Conservation (phyloP, 2,797 vertebrate species). For the Oceanodroma leucorhoa region DNA sequence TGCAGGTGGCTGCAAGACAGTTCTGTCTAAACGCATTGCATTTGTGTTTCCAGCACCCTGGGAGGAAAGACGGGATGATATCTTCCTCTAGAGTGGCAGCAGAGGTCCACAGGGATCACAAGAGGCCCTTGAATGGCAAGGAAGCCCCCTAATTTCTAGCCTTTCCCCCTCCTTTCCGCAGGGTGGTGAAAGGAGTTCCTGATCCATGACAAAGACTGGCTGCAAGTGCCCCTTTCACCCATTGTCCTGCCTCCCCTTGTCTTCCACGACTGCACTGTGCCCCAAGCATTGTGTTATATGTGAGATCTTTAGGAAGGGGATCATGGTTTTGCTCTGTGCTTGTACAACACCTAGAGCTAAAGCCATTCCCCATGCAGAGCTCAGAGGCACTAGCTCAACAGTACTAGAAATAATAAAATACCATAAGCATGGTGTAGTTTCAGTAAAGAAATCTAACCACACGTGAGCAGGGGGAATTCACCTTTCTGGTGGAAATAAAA, state of each 20-base stretch:
- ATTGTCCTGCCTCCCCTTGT: background rate
- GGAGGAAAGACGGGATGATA: background rate
- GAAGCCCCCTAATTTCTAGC: background rate
- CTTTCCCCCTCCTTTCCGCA: background rate
- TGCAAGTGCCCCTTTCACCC: background rate
- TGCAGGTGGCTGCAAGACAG: background rate
- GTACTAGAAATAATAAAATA: background rate
- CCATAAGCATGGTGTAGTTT: background rate
- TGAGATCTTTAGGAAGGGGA: background rate
- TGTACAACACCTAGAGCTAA: background rate
- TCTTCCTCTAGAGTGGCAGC: background rate
- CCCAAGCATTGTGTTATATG: background rate
- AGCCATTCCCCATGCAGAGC: background rate
- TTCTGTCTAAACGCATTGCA: background rate
- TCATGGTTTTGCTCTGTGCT: background rate
- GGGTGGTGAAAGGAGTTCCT: background rate
- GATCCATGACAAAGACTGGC: background rate
- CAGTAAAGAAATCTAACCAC: conserved; percentile 4
- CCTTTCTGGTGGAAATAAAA: conserved; percentile 21
- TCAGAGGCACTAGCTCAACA: background rate
- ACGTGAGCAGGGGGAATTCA: background rate
- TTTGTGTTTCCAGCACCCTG: background rate
- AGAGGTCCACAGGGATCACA: background rate
- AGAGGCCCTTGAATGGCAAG: background rate
- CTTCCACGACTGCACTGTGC: background rate